phyloP scores from a whole-genome alignment of 2,888 invertebrate genomes.

The Ditylenchus weischeri region DNA sequence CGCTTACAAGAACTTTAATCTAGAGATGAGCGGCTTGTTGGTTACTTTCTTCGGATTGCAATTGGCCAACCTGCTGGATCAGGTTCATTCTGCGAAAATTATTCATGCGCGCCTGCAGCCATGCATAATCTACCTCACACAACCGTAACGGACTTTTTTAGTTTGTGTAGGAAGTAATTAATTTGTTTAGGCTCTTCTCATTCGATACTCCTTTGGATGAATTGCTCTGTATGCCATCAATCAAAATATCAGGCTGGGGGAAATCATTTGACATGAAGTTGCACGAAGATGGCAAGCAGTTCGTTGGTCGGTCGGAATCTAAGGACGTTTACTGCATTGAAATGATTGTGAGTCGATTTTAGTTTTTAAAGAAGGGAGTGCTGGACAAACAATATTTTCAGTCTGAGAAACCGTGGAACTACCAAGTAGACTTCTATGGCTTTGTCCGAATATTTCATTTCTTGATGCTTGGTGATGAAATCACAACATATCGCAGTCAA shows the following conservation, averaged over 20 bases:
- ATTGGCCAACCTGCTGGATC: background rate
- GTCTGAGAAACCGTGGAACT: conserved; percentile 79
- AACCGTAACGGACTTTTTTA: background rate
- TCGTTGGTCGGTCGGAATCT: conserved; percentile 66
- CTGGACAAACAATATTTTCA: too few species aligned
- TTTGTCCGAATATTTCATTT: conserved; percentile 84
- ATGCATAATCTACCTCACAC: background rate
- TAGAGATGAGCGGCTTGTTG: background rate
- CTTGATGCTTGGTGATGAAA: conserved; percentile 81
- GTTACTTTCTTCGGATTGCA: conserved; percentile 3
- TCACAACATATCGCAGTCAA: conserved; percentile 67
- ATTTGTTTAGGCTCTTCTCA: too few species aligned
- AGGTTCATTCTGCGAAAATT: conserved; percentile 2
- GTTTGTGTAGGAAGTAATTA: too few species aligned
- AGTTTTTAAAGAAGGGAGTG: too few species aligned
- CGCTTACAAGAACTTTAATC: background rate
- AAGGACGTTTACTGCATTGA: conserved; percentile 68
- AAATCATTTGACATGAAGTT: conserved; percentile 60
- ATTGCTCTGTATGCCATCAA: too few species aligned
- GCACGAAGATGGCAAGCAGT: conserved; percentile 63
- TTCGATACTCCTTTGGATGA: too few species aligned
- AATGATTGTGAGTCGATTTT: conserved; percentile 68
- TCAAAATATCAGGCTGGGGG: too few species aligned
- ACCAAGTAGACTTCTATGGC: conserved; percentile 81
- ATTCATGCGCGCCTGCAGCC: conserved; percentile 2